Evolutionary conservation across 2,113 vertebrate genomes (phyloP).

Genomic region (Danionella cerebrum): DNA sequence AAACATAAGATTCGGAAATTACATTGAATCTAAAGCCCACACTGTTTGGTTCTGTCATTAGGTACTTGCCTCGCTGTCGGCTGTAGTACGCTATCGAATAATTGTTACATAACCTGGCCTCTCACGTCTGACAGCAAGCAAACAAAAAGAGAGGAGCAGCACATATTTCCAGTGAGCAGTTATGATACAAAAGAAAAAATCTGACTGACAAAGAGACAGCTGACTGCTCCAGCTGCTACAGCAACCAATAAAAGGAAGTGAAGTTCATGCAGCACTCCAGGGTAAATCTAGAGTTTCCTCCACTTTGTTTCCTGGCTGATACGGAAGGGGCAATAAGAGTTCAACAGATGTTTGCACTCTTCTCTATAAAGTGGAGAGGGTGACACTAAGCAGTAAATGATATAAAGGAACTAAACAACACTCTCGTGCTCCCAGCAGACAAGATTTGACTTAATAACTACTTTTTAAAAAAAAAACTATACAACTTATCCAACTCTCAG

Average conservation of each 20-base stretch:
- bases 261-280: constrained; percentile 17
- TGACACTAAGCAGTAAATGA: constrained; percentile 3
- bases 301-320: constrained; percentile 23
- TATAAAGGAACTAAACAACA: neutral
- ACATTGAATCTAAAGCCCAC: too few species aligned
- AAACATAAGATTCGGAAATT: too few species aligned
- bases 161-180: neutral
- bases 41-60: too few species aligned
- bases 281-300: constrained; percentile 8
- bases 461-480: too few species aligned
- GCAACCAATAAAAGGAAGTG: constrained; percentile 12
- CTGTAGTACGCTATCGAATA: constrained; percentile 23
- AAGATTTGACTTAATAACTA: too few species aligned
- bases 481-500: too few species aligned
- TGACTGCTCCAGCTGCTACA: constrained; percentile 9
- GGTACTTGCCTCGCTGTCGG: neutral
- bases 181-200: constrained; percentile 10
- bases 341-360: constrained; percentile 5
- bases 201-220: neutral
- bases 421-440: too few species aligned
- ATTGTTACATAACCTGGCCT: neutral
- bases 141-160: constrained; percentile 1
- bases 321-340: constrained; percentile 2
- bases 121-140: neutral
- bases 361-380: neutral